Base-by-base conservation (phyloP, 2,113 vertebrate genomes). In the Craseonycteris thonglongyai region DNA sequence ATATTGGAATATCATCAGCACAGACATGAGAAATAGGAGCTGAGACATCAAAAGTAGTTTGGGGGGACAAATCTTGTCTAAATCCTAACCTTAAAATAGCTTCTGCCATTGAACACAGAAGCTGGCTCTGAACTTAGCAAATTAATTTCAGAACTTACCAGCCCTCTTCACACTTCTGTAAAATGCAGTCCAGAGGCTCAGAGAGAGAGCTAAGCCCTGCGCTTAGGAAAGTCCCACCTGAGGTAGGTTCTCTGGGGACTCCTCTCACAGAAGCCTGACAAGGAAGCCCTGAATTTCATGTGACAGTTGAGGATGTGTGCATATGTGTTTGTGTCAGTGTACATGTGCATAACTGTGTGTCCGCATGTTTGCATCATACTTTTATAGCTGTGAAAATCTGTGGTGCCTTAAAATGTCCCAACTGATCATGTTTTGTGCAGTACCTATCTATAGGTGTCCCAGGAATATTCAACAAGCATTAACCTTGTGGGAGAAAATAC, bases 401-500 rank as follows among this genome's bases (percentile, higher is more conserved):
- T 56, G 11, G 24, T 42, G 59, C 42, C 45, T 84, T 92, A 65
- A 74, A 56, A 58, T 58, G 42, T 79, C 45, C 49, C 15, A 4
- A 4, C 35, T 51, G 40, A 47, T 92, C 38, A n/a, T 24, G 40
- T 42, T 54, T 26, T 74, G 33, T 30, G 19, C 51, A 22, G 45
- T 49, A 22, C 28, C 33, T 35, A 66, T 47, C 82, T 42, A 1
- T 68, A 49, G 26, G 21, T 26, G 26, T 59, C 56, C 66, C 19
- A 18, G 61, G 33, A 95, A 66, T 88, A 95, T 54, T 83, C 61
- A 82, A 82, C 61, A 45, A 86, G 74, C 58, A 69, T 93, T 92
- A 91, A 78, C 65, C 68, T 65, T 89, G 51, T 35, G 54, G 65
- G 21, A 95, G 65, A 74, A 88, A 56, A 92, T 72, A 38, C 68